Percentiles rank a stretch among this genome's conserved stretches.
phyloP scores from a whole-genome alignment of 1,140 invertebrate species.

The Microplitis demolitor region DNA sequence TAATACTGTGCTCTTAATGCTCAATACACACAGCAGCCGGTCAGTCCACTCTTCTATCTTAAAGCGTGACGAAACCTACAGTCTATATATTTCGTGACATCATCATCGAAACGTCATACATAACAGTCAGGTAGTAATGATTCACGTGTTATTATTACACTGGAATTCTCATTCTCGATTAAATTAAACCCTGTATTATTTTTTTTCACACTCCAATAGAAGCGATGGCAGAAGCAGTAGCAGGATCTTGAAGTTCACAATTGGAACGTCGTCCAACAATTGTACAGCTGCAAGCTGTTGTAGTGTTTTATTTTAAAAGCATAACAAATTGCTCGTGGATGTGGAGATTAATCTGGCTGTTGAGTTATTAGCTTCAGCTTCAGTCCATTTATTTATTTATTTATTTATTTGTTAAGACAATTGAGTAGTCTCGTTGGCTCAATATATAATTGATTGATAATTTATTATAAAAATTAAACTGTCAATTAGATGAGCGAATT shows the following conservation, averaged over 20 bases:
- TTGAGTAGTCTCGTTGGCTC: too few species aligned
- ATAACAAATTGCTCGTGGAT: too few species aligned
- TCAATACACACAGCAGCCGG: not conserved
- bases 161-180: not conserved
- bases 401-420: too few species aligned
- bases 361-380: too few species aligned
- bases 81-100: conserved; percentile 6
- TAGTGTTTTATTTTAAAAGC: too few species aligned
- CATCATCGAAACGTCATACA: conserved; percentile 19
- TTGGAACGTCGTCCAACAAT: too few species aligned
- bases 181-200: conserved; percentile 10
- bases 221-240: too few species aligned
- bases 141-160: conserved; percentile 38
- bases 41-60: conserved; percentile 19
- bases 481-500: conserved; percentile 34
- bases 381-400: too few species aligned
- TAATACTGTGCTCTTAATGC: too few species aligned
- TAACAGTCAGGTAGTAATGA: conserved; percentile 30
- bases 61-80: conserved; percentile 13
- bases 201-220: not conserved
- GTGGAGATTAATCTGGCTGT: too few species aligned
- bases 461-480: conserved; percentile 18
- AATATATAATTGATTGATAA: too few species aligned
- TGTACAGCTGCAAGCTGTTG: too few species aligned
- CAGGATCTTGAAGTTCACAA: not conserved